Evolutionary conservation across 2,113 vertebrate species (phyloP).

Genomic region (Noctilio leporinus): DNA sequence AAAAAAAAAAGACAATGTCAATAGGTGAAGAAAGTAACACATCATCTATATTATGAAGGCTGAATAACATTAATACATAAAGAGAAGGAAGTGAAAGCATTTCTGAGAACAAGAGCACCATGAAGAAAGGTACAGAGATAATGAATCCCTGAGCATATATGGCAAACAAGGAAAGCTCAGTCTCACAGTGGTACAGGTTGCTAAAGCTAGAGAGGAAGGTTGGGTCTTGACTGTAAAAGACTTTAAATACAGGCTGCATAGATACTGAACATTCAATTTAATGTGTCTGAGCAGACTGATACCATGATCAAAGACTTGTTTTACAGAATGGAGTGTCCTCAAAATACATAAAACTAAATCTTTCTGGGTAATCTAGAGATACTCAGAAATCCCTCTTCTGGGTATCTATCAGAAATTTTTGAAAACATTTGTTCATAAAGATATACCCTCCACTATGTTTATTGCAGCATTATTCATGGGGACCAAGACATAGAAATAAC

Average conservation of each 20-base stretch:
- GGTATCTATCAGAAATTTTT: neutral
- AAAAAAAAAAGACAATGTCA: neutral
- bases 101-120: neutral
- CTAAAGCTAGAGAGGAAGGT: neutral
- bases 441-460: neutral
- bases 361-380: too few relatives aligned
- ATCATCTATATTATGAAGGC: neutral
- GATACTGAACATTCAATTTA: neutral
- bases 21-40: neutral
- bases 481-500: neutral
- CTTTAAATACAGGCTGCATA: neutral
- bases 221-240: neutral
- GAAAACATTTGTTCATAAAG: neutral
- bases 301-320: neutral
- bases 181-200: accelerated
- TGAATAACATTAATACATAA: neutral
- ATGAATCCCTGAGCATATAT: neutral
- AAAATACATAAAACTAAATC: too few relatives aligned
- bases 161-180: neutral
- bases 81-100: neutral
- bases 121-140: neutral
- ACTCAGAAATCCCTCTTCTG: neutral
- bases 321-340: neutral
- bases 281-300: neutral
- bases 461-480: neutral